A percentile compares a stretch with the other conserved stretches of the same genome.
Conservation (phyloP, 2,888 invertebrate species). For the Amphipoea oculea region DNA sequence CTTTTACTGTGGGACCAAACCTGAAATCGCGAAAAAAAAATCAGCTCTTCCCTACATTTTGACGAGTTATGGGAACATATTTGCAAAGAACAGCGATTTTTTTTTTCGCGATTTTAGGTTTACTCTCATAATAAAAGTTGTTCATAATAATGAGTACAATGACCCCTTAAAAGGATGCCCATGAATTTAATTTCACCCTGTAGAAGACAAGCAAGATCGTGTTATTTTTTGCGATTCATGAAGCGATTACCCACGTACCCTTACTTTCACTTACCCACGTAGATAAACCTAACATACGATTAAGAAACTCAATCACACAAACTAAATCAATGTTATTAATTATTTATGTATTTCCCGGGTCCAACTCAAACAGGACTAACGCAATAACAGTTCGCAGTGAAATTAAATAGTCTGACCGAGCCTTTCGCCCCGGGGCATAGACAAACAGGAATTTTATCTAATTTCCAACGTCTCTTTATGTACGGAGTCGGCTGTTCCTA, state of each 20-base stretch:
- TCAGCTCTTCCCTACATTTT: no score
- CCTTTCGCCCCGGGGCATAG: conserved; percentile 67
- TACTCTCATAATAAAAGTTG: no score
- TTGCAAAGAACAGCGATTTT: no score
- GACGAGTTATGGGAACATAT: no score
- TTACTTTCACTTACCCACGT: not conserved
- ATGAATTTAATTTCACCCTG: no score
- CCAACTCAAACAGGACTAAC: conserved; percentile 75
- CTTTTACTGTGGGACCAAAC: no score
- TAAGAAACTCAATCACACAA: conserved; percentile 21
- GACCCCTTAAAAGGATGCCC: no score
- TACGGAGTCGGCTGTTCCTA: conserved; percentile 34
- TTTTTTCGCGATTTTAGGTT: no score
- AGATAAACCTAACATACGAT: not conserved
- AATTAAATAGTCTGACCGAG: conserved; percentile 73
- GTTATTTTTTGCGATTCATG: not conserved
- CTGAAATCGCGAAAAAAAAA: no score
- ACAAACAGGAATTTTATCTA: conserved; percentile 77
- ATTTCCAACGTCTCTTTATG: conserved; percentile 68
- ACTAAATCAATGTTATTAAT: conserved; percentile 63
- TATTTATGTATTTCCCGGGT: conserved; percentile 61
- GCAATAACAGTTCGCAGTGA: conserved; percentile 72
- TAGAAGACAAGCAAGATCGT: not conserved
- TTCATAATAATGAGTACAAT: no score
- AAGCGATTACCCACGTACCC: not conserved